Evolutionary conservation across 2,797 vertebrate species (phyloP).

Genomic region (Anabacerthia variegaticeps): DNA sequence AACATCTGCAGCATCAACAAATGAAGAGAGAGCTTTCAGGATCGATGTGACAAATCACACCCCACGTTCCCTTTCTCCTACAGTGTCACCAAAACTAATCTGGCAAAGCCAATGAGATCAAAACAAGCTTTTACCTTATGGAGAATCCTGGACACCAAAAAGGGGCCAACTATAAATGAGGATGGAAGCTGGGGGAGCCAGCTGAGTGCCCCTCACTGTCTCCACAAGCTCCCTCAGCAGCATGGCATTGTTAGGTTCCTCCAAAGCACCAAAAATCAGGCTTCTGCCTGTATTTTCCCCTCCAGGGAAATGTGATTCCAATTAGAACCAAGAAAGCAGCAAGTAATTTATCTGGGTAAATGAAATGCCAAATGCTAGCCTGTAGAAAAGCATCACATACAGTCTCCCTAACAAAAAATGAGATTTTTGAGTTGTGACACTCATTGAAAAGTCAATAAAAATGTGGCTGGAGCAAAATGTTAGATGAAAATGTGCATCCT

Average conservation of each 20-base stretch:
- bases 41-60: background rate
- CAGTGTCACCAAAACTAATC: background rate
- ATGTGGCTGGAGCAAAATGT: background rate
- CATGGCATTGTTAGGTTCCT: fast-evolving
- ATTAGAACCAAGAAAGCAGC: background rate
- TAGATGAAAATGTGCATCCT: background rate
- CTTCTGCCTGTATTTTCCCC: background rate
- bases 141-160: background rate
- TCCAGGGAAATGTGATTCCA: background rate
- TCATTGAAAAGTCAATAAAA: background rate
- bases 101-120: background rate
- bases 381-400: background rate
- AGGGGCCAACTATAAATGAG: background rate
- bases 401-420: background rate
- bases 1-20: background rate
- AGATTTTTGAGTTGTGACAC: background rate
- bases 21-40: background rate
- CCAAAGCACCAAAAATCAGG: background rate
- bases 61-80: background rate
- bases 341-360: background rate
- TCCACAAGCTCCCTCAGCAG: background rate
- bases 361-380: background rate
- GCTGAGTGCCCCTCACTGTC: background rate
- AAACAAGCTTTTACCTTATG: background rate
- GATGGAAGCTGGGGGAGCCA: background rate